phyloP scores from a whole-genome alignment of 2,888 invertebrate genomes.

The Copidosoma aretas region DNA sequence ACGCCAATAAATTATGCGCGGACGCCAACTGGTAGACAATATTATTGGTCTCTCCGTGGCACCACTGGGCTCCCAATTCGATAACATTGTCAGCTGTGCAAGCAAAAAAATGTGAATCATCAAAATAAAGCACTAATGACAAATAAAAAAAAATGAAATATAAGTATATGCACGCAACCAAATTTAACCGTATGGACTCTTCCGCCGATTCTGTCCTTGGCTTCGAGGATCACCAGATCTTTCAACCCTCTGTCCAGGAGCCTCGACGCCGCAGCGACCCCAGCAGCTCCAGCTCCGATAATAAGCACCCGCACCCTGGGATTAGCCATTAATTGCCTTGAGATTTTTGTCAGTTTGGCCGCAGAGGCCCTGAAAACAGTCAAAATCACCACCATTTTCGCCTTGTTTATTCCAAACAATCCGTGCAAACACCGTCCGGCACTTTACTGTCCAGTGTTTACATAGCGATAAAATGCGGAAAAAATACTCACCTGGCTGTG shows the following conservation, averaged over 20 bases:
- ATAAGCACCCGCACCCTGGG: conserved; percentile 64
- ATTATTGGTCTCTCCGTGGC: conserved; percentile 75
- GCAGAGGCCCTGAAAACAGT: not conserved
- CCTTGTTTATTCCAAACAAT: no score
- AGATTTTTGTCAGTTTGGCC: no score
- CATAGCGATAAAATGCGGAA: no score
- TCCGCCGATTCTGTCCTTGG: conserved; percentile 64
- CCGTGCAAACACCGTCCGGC: no score
- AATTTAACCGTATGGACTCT: conserved; percentile 62
- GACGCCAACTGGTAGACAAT: conserved; percentile 67
- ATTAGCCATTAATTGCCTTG: conserved; percentile 47
- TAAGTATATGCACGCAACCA: conserved; percentile 2
- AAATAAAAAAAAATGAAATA: conserved; percentile 2
- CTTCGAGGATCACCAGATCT: conserved; percentile 65
- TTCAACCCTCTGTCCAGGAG: conserved; percentile 62
- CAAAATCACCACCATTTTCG: not conserved
- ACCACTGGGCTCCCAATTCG: conserved; percentile 83
- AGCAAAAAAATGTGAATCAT: not conserved
- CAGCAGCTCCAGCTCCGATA: conserved; percentile 69
- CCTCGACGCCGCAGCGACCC: conserved; percentile 66
- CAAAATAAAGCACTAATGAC: not conserved
- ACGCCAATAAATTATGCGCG: conserved; percentile 58
- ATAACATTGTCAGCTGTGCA: conserved; percentile 65
- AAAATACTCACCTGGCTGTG: no score
- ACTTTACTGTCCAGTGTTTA: no score